Evolutionary conservation across 2,113 vertebrate species (phyloP), one percentile per base, ranked within the genome.

Genomic region (Tenrec ecaudatus): DNA sequence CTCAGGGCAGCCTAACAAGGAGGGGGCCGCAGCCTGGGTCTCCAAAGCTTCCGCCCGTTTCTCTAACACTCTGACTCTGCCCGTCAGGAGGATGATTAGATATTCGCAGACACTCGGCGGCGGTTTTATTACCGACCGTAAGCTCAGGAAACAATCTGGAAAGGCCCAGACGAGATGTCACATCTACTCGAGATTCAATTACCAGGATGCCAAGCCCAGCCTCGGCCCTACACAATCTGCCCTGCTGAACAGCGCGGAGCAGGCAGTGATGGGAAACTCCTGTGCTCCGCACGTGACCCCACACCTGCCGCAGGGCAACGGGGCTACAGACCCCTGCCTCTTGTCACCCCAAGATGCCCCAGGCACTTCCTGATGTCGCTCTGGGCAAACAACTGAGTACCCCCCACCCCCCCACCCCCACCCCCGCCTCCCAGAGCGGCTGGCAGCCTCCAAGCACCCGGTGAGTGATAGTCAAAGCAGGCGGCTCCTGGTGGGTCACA

Each of bases 91-190:
- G 80, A 3, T 40, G 38, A 73, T 47, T 3, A 19, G 82, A 68
- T 2, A 38, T 12, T 53, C n/a, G 4, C 40, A 23, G 66, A 36
- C 0, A 1, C 57, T 12, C 0, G 10, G 27, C 0, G 5, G 19
- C 6, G 1, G 0, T 15, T 53, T 33, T 5, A 33, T 57, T 40
- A 53, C 71, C 68, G 2, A 25, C 77, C 43, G 40, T 0, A 62
- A 73, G 43, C 60, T 11, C 33, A 22, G 33, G 71, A 25, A 73
- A 82, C 87, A 14, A 14, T 27, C 64, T 0, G 17, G 33, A 64
- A 60, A 68, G 53, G 40, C 36, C 0, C 3, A 0, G 4, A 33
- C n/a, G 3, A 38, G 75, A 23, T 19, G 69, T 75, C 90, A 85
- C 43, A 0, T 23, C 17, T 3, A 17, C 79, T 89, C 47, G 9